These are phyloP conservation scores for Pyrgus malvae DNA, from an alignment of 2,888 invertebrate genomes.

Conservation along the genomic window DNA sequence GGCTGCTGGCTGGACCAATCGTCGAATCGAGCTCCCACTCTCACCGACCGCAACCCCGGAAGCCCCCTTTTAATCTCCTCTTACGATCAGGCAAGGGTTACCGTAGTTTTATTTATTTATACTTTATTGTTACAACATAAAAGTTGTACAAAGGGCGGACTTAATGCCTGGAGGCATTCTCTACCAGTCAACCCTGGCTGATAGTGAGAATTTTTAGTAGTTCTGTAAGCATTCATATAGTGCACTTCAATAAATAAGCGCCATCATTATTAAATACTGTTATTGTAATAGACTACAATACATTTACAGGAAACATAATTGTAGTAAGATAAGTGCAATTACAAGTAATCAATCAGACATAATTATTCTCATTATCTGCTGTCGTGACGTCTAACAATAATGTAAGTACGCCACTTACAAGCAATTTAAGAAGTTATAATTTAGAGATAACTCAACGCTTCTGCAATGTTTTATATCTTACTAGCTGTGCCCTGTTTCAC, in stretches of 20 bases:
- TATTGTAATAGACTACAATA: not conserved
- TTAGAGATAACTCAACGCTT: not conserved
- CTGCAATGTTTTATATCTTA: not conserved
- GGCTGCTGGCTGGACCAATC: too few relatives aligned
- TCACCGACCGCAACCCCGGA: too few relatives aligned
- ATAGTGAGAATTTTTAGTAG: too few relatives aligned
- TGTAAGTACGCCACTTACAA: slow-evolving; percentile 10
- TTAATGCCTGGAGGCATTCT: too few relatives aligned
- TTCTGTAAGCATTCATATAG: too few relatives aligned
- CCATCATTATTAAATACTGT: not conserved
- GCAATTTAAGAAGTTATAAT: slow-evolving; percentile 2
- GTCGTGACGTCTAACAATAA: not conserved
- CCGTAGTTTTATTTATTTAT: too few relatives aligned
- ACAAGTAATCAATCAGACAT: slow-evolving; percentile 8
- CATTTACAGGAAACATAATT: slow-evolving; percentile 4
- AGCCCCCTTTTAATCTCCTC: too few relatives aligned
- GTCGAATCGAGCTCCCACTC: too few relatives aligned
- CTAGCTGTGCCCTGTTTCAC: not conserved
- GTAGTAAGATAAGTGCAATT: slow-evolving; percentile 7
- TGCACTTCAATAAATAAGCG: not conserved
- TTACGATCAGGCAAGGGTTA: too few relatives aligned
- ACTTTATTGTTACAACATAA: too few relatives aligned
- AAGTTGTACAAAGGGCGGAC: too few relatives aligned
- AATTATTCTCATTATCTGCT: slow-evolving; percentile 9
- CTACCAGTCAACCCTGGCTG: too few relatives aligned